A percentile compares a stretch with the other conserved stretches of the same genome.
phyloP scores from a whole-genome alignment of 2,797 vertebrate species.

The Emydoidea blandingii region DNA sequence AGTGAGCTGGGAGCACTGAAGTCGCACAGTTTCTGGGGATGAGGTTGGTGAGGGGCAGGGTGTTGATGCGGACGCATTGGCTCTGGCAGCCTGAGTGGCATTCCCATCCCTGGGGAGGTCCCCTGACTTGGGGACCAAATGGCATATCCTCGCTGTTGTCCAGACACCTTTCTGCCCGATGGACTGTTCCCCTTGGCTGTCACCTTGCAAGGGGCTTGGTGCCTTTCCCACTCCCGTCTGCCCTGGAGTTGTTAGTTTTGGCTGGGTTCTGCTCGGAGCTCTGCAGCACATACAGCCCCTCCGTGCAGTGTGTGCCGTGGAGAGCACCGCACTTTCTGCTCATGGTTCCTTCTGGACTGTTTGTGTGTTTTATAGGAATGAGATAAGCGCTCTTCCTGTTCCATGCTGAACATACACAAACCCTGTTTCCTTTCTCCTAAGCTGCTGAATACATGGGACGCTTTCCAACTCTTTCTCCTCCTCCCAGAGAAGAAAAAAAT shows the following conservation, averaged over 20 bases:
- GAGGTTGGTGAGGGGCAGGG: background rate
- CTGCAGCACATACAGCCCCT: background rate
- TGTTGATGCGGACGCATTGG: background rate
- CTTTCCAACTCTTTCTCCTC: conserved; percentile 69
- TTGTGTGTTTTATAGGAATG: conserved; percentile 52
- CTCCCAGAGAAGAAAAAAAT: conserved; percentile 37
- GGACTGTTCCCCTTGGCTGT: background rate
- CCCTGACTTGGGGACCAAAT: background rate
- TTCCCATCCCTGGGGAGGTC: background rate
- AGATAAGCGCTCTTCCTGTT: conserved; percentile 75
- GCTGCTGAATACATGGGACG: conserved; percentile 70
- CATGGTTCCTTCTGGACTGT: conserved; percentile 37
- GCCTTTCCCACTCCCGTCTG: conserved; percentile 19
- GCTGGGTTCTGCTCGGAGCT: background rate
- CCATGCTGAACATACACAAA: conserved; percentile 70
- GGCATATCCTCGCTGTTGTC: background rate
- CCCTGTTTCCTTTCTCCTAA: conserved; percentile 72
- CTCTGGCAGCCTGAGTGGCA: background rate
- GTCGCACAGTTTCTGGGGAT: background rate
- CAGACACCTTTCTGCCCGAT: background rate
- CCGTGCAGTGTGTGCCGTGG: background rate
- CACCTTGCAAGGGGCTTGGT: background rate
- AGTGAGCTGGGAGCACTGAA: background rate
- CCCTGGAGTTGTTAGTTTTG: conserved; percentile 33
- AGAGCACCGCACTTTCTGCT: background rate